Percentiles rank a stretch among this genome's conserved stretches.
phyloP scores from a whole-genome alignment of 1,140 invertebrate genomes.

The Zaprionus camerounensis region DNA sequence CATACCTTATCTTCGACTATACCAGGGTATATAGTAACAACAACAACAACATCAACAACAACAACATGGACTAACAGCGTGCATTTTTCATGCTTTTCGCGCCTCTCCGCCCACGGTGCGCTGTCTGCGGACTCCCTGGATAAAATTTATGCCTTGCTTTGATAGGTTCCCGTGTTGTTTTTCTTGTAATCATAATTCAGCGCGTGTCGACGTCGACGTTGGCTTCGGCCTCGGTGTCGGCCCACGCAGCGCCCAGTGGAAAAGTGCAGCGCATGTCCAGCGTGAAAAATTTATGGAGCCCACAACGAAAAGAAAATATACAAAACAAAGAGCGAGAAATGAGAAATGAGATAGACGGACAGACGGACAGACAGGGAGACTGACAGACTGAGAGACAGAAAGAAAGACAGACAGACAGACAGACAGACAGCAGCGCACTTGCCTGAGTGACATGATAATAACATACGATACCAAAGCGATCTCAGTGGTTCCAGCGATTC shows the following conservation, averaged over 20 bases:
- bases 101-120: constrained; percentile 37
- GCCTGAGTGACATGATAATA: constrained; percentile 7
- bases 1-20: not conserved
- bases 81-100: constrained; percentile 43
- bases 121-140: constrained; percentile 13
- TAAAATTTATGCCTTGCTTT: constrained; percentile 71
- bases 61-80: constrained; percentile 29
- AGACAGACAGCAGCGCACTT: constrained; percentile 12
- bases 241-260: constrained; percentile 37
- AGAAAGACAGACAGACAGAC: not conserved
- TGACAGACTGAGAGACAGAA: not conserved
- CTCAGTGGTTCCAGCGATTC: not conserved
- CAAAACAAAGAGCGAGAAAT: constrained; percentile 14
- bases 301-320: constrained; percentile 34
- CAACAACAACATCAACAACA: constrained; percentile 1
- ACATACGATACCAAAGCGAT: constrained; percentile 8
- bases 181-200: constrained; percentile 74
- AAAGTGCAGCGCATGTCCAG: constrained; percentile 55
- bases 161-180: constrained; percentile 49
- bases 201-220: constrained; percentile 52
- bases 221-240: not conserved
- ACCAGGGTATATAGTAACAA: not conserved
- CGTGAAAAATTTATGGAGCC: constrained; percentile 63
- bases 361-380: not conserved
- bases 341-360: constrained; percentile 13